Base-by-base conservation (phyloP, 2,113 vertebrate genomes). In the Barbus barbus region DNA sequence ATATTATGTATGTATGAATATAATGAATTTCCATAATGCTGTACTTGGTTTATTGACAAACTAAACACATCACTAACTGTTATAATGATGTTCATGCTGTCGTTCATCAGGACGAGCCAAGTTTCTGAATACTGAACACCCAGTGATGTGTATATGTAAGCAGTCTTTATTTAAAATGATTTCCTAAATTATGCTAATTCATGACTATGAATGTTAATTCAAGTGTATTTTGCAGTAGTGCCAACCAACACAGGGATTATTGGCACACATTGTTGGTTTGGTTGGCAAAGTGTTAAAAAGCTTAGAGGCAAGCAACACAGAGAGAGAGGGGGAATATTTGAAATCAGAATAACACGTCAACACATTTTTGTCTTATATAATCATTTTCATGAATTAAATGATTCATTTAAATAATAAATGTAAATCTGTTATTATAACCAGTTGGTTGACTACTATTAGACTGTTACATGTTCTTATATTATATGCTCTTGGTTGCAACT, bases 191-290 rank as follows among this genome's bases (percentile, higher is more conserved):
- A 72, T 72, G 69, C 22, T 24, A 72, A 72, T 72, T 72, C 22
- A 72, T 72, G 9, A 61, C 24, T 61, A 61, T 26, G 33, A 72
- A 72, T 71, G 67, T 41, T 71, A 71, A 71, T 71, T 71, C 63
- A 67, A 67, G 63, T 33, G 63, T 22, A 2, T 72, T 72, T 72
- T 44, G 36, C 36, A 72, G 18, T 44, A 2, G 69, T 44, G 69
- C 69, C 69, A 72, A 72, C 69, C 36, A 44, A 69, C 31, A 44
- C 69, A 24, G 12, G 36, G 69, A 41, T 14, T 24, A 12, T n/a
- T 72, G 69, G 69, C 36, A 72, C 36, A 24, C 4, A 22, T 46
- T 46, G 2, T 46, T 46, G 41, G 41, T 44, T 41, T n/a, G 36
- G 36, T 41, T 72, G 69, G 69, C 69, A 24, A 71, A 71, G 69